Evolutionary conservation across 2,797 vertebrate species (phyloP), one percentile per base, ranked within the genome.

Genomic region (Sebastiscus albofasciatus): DNA sequence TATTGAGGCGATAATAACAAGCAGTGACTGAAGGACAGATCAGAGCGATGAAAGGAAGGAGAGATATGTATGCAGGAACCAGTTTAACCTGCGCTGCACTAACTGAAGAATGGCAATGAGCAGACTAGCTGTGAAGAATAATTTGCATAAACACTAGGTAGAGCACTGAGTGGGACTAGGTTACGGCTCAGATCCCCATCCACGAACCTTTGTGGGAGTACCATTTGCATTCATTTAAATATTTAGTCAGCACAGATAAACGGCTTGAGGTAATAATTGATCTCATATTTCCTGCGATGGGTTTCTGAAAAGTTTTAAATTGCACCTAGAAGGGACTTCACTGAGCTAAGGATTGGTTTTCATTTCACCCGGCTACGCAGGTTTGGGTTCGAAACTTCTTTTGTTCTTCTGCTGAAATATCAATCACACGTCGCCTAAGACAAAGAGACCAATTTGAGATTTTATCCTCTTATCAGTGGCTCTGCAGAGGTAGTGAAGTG

Each of bases 141-240:
- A 90, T 95, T 95, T 94, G 83, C 92, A 93, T 95, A 94, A 95
- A 94, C 77, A 90, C 81, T 70, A 86, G 71, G 82, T 85, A 87
- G 83, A 91, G 83, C 79, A 72, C 42, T 82, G 89, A 89, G 87
- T 90, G 89, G 87, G 90, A 89, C 84, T 65, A 70, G 88, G 92
- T 90, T 90, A 91, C 67, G 77, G 88, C 79, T 83, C 70, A 52
- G 79, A 92, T 84, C 77, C 84, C 73, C 75, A 85, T 84, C 84
- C 83, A 72, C 77, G 82, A 87, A 86, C 85, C 87, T 92, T 86
- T 77, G 89, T 92, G 87, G 91, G 91, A 89, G 90, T 82, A 16
- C 39, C 78, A 93, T 95, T 95, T 95, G 89, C 90, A 95, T 94
- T 88, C 16, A 92, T 92, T 92, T 92, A 67, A 93, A 95, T 94